A percentile compares a stretch with the other conserved stretches of the same genome.
These are phyloP conservation scores for Dendrolimus punctatus DNA, from an alignment of 1,140 invertebrate species.

Conservation along the genomic window DNA sequence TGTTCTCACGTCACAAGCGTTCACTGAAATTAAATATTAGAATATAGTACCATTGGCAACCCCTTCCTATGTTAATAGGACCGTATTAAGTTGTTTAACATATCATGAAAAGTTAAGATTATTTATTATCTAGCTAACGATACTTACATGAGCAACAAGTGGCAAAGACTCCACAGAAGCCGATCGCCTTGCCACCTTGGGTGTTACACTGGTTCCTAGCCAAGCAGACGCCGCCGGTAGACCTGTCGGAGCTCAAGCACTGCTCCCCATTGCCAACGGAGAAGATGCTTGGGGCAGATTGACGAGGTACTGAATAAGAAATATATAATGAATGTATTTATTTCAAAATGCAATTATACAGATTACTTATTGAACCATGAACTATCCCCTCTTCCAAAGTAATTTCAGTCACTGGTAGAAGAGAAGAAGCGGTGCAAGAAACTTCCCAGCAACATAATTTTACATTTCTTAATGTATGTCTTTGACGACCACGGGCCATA, in stretches of 20 bases:
- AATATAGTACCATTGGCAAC: not conserved
- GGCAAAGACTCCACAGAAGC: conserved; percentile 64
- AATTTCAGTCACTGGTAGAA: no score
- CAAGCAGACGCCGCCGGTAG: conserved; percentile 54
- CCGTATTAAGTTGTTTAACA: no score
- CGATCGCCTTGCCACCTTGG: conserved; percentile 62
- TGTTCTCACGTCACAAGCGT: conserved; percentile 62
- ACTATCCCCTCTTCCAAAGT: no score
- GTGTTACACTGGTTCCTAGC: conserved; percentile 61
- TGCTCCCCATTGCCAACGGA: conserved; percentile 54
- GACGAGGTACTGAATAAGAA: conserved; percentile 30
- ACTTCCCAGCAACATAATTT: no score
- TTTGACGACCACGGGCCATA: no score
- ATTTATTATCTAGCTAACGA: not conserved
- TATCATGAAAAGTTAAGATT: no score
- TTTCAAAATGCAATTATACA: no score
- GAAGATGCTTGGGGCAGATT: conserved; percentile 52
- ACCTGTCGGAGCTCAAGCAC: conserved; percentile 49
- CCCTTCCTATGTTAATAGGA: no score
- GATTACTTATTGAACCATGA: no score
- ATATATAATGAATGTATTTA: no score
- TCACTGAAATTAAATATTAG: conserved; percentile 39
- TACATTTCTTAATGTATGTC: no score
- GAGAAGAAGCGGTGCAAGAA: no score
- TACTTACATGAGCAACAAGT: conserved; percentile 65